Evolutionary conservation across 2,113 vertebrate genomes (phyloP), one percentile per base, ranked within the genome.

Genomic region (Bungarus multicinctus): DNA sequence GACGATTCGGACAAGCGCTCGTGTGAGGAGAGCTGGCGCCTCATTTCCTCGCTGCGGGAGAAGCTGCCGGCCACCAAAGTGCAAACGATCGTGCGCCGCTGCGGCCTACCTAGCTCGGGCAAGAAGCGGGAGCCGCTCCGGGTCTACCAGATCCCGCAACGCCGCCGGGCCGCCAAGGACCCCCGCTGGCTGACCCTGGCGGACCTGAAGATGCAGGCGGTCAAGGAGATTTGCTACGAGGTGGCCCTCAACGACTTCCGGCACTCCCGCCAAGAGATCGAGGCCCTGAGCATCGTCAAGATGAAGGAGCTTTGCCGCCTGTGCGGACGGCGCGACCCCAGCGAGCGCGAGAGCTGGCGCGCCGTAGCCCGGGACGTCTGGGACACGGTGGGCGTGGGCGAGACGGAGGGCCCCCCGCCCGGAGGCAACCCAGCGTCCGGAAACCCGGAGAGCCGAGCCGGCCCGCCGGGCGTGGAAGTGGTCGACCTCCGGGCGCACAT

Each of bases 161-260:
- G 98, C 3, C 96, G 98, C 43, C 96, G 98, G 25, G 98, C 98
- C 95, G 98, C 97, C 94, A 98, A 98, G 92, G 98, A 98, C 95
- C 98, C 98, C 0, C 97, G 98, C 85, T 97, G 98, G 92, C 97
- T 98, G 50, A 98, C 97, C 93, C 52, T 97, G 98, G 96, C 97
- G 58, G 90, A 98, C 97, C 96, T 98, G 55, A 98, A 98, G 94
- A 98, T 98, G 98, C 98, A 99, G 94, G 98, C 98, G 0, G 98
- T 99, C 7, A 99, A 99, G 89, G 98, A 99, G 97, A 98, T 99
- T 95, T 99, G 98, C 96, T 99, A 99, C 4, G 98, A 99, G 97
- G 98, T 98, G 95, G 98, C 98, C 0, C 97, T 99, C 91, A 98
- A 98, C 0, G 98, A 99, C 94, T 99, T 99, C 97, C 97, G 98